phyloP scores from a whole-genome alignment of 2,888 invertebrate species.

The Lepas anatifera region DNA sequence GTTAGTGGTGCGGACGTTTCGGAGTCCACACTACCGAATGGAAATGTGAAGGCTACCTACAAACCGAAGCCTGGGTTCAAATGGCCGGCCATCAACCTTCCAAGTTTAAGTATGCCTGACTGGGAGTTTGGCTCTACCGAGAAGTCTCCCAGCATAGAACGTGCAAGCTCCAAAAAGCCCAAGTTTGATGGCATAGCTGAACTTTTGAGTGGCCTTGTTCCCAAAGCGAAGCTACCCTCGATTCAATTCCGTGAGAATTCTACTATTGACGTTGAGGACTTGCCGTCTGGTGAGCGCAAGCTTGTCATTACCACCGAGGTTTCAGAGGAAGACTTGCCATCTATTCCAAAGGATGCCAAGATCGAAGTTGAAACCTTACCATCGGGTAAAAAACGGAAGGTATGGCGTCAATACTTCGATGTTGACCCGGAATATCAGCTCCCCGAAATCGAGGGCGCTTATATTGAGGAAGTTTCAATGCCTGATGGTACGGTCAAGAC shows the following conservation, averaged over 20 bases:
- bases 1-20: not conserved
- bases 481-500: not conserved
- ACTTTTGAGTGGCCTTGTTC: not conserved
- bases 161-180: not conserved
- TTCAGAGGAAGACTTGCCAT: not conserved
- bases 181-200: not conserved
- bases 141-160: not conserved
- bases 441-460: not conserved
- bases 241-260: not conserved
- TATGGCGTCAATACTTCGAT: constrained; percentile 3
- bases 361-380: not conserved
- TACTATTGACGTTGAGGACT: not conserved
- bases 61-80: not conserved
- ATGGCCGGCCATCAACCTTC: not conserved
- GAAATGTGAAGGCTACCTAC: not conserved
- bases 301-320: not conserved
- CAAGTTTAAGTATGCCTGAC: not conserved
- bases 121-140: not conserved
- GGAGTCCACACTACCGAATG: not conserved
- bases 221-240: not conserved
- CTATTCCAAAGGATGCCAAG: not conserved
- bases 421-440: not conserved
- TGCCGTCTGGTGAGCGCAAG: not conserved
- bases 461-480: not conserved
- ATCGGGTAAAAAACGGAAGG: not conserved